These are phyloP conservation scores for Malurus alboscapulatus DNA, from an alignment of 2,113 vertebrate species.

Conservation along the genomic window DNA sequence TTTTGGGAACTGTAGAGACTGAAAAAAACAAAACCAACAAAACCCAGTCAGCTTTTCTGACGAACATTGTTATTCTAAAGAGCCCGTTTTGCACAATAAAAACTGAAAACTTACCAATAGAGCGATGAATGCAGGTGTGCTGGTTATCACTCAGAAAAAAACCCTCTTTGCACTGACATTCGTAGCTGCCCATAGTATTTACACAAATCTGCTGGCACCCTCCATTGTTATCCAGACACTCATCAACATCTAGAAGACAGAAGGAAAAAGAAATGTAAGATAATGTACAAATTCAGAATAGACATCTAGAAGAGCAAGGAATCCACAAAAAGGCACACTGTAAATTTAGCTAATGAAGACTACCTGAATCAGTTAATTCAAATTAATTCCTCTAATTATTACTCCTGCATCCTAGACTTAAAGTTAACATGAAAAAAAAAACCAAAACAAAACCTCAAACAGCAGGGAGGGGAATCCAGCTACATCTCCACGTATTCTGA, in stretches of 20 bases:
- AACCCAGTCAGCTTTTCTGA: not conserved
- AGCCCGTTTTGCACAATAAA: not conserved
- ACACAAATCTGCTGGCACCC: conserved; percentile 97
- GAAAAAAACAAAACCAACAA: not conserved
- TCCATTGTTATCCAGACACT: conserved; percentile 94
- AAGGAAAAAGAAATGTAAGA: not conserved
- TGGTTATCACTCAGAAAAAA: conserved; percentile 99
- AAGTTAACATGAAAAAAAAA: not conserved
- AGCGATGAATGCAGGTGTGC: conserved; percentile 98
- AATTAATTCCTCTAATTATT: not conserved
- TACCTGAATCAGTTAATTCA: not conserved
- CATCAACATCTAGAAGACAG: conserved; percentile 86
- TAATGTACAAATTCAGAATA: not conserved
- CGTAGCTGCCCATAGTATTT: conserved; percentile 97
- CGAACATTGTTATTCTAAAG: not conserved
- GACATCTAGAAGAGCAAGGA: not conserved
- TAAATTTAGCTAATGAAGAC: not conserved
- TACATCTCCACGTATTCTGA: not conserved
- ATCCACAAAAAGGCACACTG: not conserved
- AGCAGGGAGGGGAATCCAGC: not conserved
- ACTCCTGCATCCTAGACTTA: not conserved
- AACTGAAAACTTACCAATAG: conserved; percentile 83
- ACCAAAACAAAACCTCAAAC: not conserved
- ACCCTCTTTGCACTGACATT: conserved; percentile 90
- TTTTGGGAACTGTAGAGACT: not conserved